These are phyloP conservation scores for Herpetotheres cachinnans DNA, from an alignment of 2,113 vertebrate genomes.

Conservation along the genomic window DNA sequence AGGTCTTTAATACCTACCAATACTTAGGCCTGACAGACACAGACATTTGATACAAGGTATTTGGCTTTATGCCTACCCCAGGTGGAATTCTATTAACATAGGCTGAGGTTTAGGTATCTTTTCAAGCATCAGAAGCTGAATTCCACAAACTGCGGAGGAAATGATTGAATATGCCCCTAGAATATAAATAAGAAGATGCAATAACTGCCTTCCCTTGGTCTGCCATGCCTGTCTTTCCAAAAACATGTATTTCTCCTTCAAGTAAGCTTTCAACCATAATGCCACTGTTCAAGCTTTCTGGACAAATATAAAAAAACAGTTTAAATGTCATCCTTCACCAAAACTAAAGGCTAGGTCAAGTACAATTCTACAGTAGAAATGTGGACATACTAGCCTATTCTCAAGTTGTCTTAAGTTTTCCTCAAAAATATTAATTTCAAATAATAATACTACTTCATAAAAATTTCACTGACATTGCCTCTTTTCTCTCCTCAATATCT, in stretches of 20 bases:
- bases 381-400: background rate
- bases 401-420: background rate
- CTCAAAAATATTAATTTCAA: background rate
- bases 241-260: background rate
- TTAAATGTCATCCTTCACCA: background rate
- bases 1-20: background rate
- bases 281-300: background rate
- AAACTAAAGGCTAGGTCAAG: background rate
- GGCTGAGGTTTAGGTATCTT: background rate
- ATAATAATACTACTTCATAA: background rate
- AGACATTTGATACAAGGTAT: background rate
- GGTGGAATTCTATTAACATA: background rate
- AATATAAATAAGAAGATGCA: slow-evolving; percentile 3
- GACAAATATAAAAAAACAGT: background rate
- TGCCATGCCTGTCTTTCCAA: background rate
- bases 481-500: background rate
- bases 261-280: background rate
- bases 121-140: background rate
- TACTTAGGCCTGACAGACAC: background rate
- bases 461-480: background rate
- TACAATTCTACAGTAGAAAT: background rate
- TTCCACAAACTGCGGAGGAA: background rate
- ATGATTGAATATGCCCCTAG: background rate
- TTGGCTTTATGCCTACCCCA: background rate
- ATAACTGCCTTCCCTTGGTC: background rate